phyloP scores from a whole-genome alignment of 2,113 vertebrate species.

The Corvus moneduloides region DNA sequence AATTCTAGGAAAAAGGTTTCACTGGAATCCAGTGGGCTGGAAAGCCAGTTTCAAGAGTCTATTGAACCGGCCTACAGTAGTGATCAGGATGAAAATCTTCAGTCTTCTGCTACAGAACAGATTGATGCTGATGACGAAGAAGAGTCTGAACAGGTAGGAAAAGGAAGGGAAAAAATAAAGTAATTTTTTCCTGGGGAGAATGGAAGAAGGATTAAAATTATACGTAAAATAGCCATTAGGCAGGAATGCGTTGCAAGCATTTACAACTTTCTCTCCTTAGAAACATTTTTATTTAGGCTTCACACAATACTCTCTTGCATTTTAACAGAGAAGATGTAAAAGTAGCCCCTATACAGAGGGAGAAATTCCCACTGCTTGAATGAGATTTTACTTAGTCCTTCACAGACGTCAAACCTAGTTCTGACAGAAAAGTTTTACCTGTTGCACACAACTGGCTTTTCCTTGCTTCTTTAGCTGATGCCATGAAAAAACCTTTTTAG shows the following conservation, averaged over 20 bases:
- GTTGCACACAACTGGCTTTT: not conserved
- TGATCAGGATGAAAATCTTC: constrained; percentile 78
- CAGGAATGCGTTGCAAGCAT: not conserved
- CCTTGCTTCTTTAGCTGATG: not conserved
- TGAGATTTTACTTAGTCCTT: not conserved
- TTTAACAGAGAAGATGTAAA: not conserved
- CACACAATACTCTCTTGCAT: not conserved
- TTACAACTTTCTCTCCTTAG: not conserved
- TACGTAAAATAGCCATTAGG: not conserved
- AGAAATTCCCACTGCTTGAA: not conserved
- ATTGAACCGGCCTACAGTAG: constrained; percentile 76
- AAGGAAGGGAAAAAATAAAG: not conserved
- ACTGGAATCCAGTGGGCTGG: constrained; percentile 44
- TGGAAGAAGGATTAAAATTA: not conserved
- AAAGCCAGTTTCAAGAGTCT: constrained; percentile 79
- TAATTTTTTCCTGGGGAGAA: not conserved
- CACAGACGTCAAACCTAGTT: not conserved
- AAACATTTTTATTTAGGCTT: not conserved
- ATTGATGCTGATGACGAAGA: constrained; percentile 86
- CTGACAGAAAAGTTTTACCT: not conserved
- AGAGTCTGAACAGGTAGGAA: constrained; percentile 75
- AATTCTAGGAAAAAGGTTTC: constrained; percentile 73
- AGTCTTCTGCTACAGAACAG: constrained; percentile 71
- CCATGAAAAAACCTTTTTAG: not conserved
- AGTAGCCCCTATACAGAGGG: not conserved